A percentile compares a stretch with the other conserved stretches of the same genome.
Evolutionary conservation across 2,888 invertebrate species (phyloP).

Genomic region (Plagodis dolabraria): DNA sequence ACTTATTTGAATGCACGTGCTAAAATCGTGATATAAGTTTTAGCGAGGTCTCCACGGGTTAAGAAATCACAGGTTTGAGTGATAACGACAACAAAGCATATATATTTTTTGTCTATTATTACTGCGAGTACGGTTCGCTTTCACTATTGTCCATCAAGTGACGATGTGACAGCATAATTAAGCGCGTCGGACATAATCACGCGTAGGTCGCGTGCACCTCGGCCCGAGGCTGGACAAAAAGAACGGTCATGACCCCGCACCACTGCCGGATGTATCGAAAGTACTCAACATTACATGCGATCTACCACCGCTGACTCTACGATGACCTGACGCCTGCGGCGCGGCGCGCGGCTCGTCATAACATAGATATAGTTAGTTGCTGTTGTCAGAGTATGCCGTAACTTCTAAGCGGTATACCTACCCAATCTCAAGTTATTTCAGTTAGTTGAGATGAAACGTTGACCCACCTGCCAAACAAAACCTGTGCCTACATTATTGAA

Average conservation of each 20-base stretch:
- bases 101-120: constrained; percentile 64
- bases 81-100: constrained; percentile 40
- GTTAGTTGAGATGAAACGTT: constrained; percentile 12
- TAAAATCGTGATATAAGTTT: constrained; percentile 45
- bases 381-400: constrained; percentile 22
- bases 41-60: constrained; percentile 35
- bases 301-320: constrained; percentile 39
- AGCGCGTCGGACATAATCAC: constrained; percentile 79
- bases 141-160: constrained; percentile 79
- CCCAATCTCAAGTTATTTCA: constrained; percentile 20
- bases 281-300: constrained; percentile 64
- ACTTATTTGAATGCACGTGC: constrained; percentile 49
- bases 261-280: constrained; percentile 81
- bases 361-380: background rate
- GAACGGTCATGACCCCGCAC: constrained; percentile 76
- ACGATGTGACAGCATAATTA: constrained; percentile 83
- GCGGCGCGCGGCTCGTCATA: constrained; percentile 5
- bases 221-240: constrained; percentile 68
- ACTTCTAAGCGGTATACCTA: constrained; percentile 17
- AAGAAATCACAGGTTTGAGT: constrained; percentile 43
- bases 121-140: constrained; percentile 69
- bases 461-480: constrained; percentile 5
- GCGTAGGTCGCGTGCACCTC: constrained; percentile 67
- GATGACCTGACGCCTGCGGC: background rate
- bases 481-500: constrained; percentile 4